Evolutionary conservation across 2,113 vertebrate genomes (phyloP), one percentile per base, ranked within the genome.

Genomic region (Leucopternis melanops): DNA sequence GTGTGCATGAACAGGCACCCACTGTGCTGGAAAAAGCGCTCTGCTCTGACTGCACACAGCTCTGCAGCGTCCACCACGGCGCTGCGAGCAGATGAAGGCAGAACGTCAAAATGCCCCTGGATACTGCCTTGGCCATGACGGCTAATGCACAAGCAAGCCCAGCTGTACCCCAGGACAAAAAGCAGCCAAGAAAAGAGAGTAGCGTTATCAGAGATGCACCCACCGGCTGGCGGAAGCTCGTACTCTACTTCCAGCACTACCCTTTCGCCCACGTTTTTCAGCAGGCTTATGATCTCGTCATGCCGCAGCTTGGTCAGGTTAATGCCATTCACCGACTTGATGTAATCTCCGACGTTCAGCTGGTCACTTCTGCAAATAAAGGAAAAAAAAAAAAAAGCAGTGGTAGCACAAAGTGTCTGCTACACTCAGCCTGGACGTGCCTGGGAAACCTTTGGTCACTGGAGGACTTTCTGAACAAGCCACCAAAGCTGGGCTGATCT

Each of bases 171-270:
- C 57, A 34, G 70, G 63, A 61, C 20, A 54, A 26, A 49, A 34
- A 8, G 38, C 58, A 82, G 67, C 16, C 73, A 65, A 57, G 86
- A 34, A 40, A 50, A 59, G 67, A 20, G 47, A 90, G 85, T 0
- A 84, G 52, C 0, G 0, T 5, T 80, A n/a, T 31, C 47, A 15
- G n/a, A 44, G 94, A 92, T 88, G 90, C 91, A 98, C 98, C 81
- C 98, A 99, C 99, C 98, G 1, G 98, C 98, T n/a, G 98, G 98
- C 5, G 99, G 99, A 82, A 99, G 98, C 92, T 99, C 99, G 16
- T 99, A 99, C 96, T 99, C 99, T 47, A 99, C 99, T 97, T 99
- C 99, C 97, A 99, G 98, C 96, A 99, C 98, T 82, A 99, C 99
- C 52, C 99, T 98, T 97, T 99, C 99, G 42, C 99, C 99, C 73